A percentile compares a stretch with the other conserved stretches of the same genome.
phyloP scores from a whole-genome alignment of 2,888 invertebrate genomes.

The Hypomecis atomaria region DNA sequence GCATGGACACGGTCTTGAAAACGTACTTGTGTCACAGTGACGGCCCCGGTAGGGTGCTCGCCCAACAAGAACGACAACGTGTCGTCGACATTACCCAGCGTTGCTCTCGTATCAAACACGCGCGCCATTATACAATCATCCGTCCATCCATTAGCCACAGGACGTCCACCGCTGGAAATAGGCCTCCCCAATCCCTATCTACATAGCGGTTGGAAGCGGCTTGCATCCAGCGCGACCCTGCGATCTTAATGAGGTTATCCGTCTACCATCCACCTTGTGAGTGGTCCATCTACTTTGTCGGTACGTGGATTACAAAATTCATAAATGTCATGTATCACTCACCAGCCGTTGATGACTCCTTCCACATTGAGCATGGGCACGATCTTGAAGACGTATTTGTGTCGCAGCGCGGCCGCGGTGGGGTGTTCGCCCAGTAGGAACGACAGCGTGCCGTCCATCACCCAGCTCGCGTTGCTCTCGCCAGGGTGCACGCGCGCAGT shows the following conservation, averaged over 20 bases:
- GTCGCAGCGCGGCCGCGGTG: slow-evolving; percentile 85
- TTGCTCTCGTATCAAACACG: slow-evolving; percentile 86
- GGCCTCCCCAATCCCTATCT: too few relatives aligned
- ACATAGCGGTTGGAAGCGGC: too few relatives aligned
- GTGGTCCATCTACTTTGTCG: too few relatives aligned
- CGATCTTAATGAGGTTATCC: too few relatives aligned
- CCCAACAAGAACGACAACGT: slow-evolving; percentile 87
- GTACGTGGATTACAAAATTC: neutral
- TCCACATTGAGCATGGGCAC: slow-evolving; percentile 96
- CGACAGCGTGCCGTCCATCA: slow-evolving; percentile 92
- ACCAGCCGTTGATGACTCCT: slow-evolving; percentile 95
- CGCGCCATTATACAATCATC: too few relatives aligned
- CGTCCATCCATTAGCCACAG: too few relatives aligned
- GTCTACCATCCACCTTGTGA: too few relatives aligned
- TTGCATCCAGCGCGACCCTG: too few relatives aligned
- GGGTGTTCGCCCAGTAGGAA: slow-evolving; percentile 85
- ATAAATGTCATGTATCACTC: slow-evolving; percentile 59
- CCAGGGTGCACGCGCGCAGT: slow-evolving; percentile 94
- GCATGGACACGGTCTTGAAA: slow-evolving; percentile 95
- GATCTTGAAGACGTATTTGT: slow-evolving; percentile 92
- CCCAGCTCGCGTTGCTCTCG: slow-evolving; percentile 95
- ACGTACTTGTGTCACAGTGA: slow-evolving; percentile 88
- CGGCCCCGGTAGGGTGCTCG: slow-evolving; percentile 81
- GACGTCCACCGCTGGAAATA: too few relatives aligned
- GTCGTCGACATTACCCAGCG: slow-evolving; percentile 96